These are phyloP conservation scores for Corythaixoides concolor DNA, from an alignment of 2,113 vertebrate species.

Conservation along the genomic window DNA sequence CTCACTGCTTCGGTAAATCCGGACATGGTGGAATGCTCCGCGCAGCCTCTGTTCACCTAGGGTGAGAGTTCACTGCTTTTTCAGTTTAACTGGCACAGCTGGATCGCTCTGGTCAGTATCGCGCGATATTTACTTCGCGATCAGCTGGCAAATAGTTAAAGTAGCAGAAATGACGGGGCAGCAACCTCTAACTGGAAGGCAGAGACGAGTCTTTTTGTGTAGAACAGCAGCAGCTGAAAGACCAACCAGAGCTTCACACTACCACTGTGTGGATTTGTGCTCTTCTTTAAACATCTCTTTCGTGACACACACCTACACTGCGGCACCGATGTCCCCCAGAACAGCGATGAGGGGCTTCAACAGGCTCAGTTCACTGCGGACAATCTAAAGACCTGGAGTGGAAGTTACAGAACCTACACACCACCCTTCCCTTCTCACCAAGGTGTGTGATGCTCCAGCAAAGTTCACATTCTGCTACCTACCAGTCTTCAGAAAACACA, in stretches of 20 bases:
- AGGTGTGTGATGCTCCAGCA: background rate
- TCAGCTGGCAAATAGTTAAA: background rate
- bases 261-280: background rate
- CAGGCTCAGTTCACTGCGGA: background rate
- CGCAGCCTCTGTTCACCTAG: background rate
- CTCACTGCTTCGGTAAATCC: background rate
- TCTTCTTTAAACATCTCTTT: background rate
- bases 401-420: background rate
- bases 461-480: background rate
- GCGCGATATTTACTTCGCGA: background rate
- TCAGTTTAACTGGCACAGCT: background rate
- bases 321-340: rapidly evolving
- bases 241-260: background rate
- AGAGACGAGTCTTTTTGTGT: background rate
- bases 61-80: background rate
- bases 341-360: background rate
- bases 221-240: background rate
- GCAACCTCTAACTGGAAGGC: background rate
- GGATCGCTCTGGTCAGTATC: background rate
- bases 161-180: background rate
- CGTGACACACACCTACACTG: background rate
- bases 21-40: background rate
- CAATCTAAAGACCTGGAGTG: background rate
- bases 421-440: background rate
- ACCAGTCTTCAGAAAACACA: background rate